A percentile compares a stretch with the other conserved stretches of the same genome.
These are phyloP conservation scores for Tangachromis dhanisi DNA, from an alignment of 2,113 vertebrate genomes.

Conservation along the genomic window DNA sequence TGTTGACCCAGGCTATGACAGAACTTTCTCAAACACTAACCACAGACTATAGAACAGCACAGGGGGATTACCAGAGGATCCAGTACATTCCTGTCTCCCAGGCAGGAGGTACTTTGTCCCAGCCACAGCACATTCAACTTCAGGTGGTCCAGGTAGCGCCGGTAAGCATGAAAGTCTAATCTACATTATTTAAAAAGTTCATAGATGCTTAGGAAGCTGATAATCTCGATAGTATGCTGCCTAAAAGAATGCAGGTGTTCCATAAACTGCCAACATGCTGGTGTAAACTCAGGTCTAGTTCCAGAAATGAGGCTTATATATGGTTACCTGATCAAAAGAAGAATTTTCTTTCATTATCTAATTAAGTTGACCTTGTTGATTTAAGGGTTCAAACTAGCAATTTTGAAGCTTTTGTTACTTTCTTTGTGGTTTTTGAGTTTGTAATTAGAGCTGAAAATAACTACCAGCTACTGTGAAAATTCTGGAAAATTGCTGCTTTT, in stretches of 20 bases:
- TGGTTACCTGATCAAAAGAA: background rate
- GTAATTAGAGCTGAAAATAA: background rate
- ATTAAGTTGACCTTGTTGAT: background rate
- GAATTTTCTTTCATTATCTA: background rate
- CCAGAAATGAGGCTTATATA: background rate
- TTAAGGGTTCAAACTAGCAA: background rate
- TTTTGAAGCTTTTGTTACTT: background rate
- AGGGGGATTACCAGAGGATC: conserved; percentile 94
- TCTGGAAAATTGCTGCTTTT: background rate
- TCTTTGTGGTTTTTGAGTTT: background rate
- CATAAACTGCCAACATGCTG: background rate
- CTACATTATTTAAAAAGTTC: background rate
- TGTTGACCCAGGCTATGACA: conserved; percentile 96
- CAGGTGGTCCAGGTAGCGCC: conserved; percentile 95
- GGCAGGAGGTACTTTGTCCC: conserved; percentile 77
- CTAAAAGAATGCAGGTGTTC: background rate
- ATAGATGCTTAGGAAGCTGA: background rate
- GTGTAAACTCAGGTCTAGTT: background rate
- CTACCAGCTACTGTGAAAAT: background rate
- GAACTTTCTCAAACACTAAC: conserved; percentile 95
- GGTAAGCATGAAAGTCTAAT: conserved; percentile 65
- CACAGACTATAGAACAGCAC: conserved; percentile 87
- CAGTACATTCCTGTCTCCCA: conserved; percentile 96
- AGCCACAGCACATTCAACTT: conserved; percentile 92
- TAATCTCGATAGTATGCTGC: background rate